Evolutionary conservation across 2,797 vertebrate genomes (phyloP), one percentile per base, ranked within the genome.

Genomic region (Pipistrellus kuhlii): DNA sequence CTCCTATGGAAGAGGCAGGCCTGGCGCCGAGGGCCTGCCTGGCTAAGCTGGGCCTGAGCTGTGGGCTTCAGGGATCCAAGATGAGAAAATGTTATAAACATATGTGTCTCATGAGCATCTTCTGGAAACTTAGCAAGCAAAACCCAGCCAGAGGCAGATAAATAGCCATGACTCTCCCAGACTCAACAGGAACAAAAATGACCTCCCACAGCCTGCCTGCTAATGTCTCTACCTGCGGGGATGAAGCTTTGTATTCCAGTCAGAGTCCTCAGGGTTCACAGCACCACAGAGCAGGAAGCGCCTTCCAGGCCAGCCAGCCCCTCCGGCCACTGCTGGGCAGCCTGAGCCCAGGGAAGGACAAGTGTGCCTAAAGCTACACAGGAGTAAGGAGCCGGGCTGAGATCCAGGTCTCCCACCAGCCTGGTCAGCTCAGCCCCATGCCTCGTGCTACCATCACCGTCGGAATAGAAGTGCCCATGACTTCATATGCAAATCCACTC

Each of bases 121-220:
- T 83, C 68, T 94, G 87, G 57, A 88, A 87, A 51, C 10, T 78
- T 62, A 6, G 14, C 62, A 57, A 69, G 53, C 15, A 84, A 89
- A 71, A 21, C 46, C 27, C 25, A 75, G 46, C 18, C 72, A 53
- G 55, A 85, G 66, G 44, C 72, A 82, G 51, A 44, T 8, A 14
- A 46, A 62, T 44, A 25, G 5, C 2, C 2, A 2, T 25, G 38
- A 38, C 35, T 69, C 35, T 78, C 55, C 25, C 9, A 1, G 20
- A 20, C 15, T 32, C 35, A 32, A n/a, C 25, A 78, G 25, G 62
- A 73, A 27, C 35, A 55, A 86, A 91, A 38, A 44, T 66, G n/a
- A 23, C 64, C 59, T 51, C 51, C 66, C 1, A 5, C 20, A n/a
- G 57, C 88, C 46, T 83, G 30, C 62, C 30, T 82, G 51, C 41